Percentiles rank a stretch among this genome's conserved stretches.
Evolutionary conservation across 2,113 vertebrate genomes (phyloP).

Genomic region (Strix aluco): DNA sequence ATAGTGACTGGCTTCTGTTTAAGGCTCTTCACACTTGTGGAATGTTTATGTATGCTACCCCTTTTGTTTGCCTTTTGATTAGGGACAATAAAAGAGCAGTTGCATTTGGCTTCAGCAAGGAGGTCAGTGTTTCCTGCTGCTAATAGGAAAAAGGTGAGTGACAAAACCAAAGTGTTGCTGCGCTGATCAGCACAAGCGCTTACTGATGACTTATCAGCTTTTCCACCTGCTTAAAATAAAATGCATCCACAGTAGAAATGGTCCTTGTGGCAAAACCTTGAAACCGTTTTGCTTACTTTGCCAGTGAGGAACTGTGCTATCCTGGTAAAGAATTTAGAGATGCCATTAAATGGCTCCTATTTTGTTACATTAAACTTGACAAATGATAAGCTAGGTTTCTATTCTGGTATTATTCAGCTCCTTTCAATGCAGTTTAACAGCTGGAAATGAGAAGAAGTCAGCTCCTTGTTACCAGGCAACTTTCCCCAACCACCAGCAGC

Average conservation of each 20-base stretch:
- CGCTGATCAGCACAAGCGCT: background rate
- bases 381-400: background rate
- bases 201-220: background rate
- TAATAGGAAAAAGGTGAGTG: background rate
- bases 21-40: background rate
- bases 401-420: background rate
- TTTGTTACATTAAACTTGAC: background rate
- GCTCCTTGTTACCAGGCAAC: constrained; percentile 19
- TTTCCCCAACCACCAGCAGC: background rate
- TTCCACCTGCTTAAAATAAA: background rate
- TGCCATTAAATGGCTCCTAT: background rate
- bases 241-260: background rate
- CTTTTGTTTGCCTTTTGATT: background rate
- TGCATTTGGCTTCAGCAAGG: background rate
- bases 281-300: background rate
- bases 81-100: background rate
- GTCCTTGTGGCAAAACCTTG: background rate
- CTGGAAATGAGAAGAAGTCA: background rate
- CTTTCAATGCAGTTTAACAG: background rate
- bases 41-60: background rate
- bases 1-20: background rate
- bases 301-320: background rate
- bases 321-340: background rate
- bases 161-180: background rate
- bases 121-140: background rate